These are phyloP conservation scores for Drosophila diplacantha DNA, from an alignment of 2,888 invertebrate species.

Conservation along the genomic window DNA sequence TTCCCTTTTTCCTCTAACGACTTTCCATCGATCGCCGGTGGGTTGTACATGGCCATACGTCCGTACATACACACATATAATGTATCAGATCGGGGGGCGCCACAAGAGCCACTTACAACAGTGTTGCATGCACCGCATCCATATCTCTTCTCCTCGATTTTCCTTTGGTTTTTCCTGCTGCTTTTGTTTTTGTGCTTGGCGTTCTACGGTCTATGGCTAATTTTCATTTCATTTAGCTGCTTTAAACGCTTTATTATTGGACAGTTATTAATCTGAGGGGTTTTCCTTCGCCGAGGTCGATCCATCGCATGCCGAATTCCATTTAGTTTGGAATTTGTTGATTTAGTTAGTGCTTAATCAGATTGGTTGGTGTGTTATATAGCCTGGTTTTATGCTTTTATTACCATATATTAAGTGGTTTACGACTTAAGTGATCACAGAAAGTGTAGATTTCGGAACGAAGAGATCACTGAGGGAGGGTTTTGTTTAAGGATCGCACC, in stretches of 20 bases:
- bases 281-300: background rate
- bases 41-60: constrained; percentile 11
- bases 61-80: background rate
- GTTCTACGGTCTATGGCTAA: constrained; percentile 16
- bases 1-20: constrained; percentile 27
- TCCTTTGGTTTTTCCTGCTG: background rate
- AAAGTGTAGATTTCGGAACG: background rate
- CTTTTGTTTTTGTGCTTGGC: background rate
- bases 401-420: background rate
- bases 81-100: constrained; percentile 43
- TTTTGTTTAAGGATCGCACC: background rate
- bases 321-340: constrained; percentile 5
- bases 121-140: constrained; percentile 26
- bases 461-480: background rate
- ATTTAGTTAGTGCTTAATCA: constrained; percentile 1
- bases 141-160: constrained; percentile 16
- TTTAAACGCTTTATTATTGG: constrained; percentile 33
- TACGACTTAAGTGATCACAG: background rate
- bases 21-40: constrained; percentile 33
- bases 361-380: background rate
- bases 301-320: constrained; percentile 9
- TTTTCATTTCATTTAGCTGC: constrained; percentile 36
- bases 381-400: background rate
- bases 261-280: constrained; percentile 22
- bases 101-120: constrained; percentile 38